Percentiles rank a stretch among this genome's conserved stretches.
These are phyloP conservation scores for Cephus nigrinus DNA, from an alignment of 2,888 invertebrate species.

Conservation along the genomic window DNA sequence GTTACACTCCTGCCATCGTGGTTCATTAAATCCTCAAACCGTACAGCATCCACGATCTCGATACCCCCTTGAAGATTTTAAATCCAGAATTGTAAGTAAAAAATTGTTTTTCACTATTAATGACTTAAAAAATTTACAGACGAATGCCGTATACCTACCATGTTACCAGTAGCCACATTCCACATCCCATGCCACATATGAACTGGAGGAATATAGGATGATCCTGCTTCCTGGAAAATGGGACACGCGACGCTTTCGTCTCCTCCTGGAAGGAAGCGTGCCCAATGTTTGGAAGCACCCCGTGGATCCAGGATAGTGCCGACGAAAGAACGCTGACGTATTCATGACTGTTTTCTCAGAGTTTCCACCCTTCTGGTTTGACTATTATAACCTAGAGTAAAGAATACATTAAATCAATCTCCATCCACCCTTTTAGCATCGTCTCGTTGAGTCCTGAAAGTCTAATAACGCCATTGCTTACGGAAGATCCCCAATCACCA, in stretches of 20 bases:
- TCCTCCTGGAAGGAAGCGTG: slow-evolving; percentile 32
- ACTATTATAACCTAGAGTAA: neutral
- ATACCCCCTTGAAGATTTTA: slow-evolving; percentile 5
- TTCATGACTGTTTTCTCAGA: slow-evolving; percentile 43
- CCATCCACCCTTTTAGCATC: neutral
- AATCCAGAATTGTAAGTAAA: neutral
- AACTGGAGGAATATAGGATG: slow-evolving; percentile 14
- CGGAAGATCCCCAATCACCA: neutral
- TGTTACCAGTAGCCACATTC: neutral
- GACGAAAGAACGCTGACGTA: slow-evolving; percentile 38
- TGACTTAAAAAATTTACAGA: neutral
- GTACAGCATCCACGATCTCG: neutral
- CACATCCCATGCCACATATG: neutral
- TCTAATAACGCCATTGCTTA: neutral
- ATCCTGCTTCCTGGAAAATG: slow-evolving; percentile 29
- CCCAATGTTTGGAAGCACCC: slow-evolving; percentile 19
- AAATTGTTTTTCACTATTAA: neutral
- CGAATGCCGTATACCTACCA: neutral
- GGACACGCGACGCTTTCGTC: slow-evolving; percentile 44
- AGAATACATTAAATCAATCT: neutral
- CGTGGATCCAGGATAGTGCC: slow-evolving; percentile 23
- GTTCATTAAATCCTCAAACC: neutral
- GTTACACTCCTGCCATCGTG: slow-evolving; percentile 3
- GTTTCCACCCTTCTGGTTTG: neutral
- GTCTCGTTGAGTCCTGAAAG: neutral